Conservation (phyloP, 2,113 vertebrate species). For the Lethenteron reissneri region DNA sequence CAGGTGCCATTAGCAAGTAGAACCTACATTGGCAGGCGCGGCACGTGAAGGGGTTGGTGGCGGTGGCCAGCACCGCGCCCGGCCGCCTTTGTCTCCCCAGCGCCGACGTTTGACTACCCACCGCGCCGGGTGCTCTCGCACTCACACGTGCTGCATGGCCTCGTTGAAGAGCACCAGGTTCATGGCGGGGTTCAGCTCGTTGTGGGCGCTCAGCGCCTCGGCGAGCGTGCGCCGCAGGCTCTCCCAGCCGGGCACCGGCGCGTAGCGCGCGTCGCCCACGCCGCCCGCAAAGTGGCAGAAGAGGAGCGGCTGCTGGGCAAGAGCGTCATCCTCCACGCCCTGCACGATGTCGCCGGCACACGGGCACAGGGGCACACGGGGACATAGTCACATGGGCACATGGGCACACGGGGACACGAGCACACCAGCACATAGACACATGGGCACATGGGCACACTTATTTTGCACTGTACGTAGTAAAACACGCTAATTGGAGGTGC, state of each 20-base stretch:
- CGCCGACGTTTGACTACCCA: too few species aligned
- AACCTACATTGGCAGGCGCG: too few species aligned
- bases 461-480: neutral
- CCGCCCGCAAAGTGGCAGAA: conserved; percentile 33
- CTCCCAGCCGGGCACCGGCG: conserved; percentile 29
- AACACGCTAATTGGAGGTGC: too few species aligned
- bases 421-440: neutral
- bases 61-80: too few species aligned
- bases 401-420: too few species aligned
- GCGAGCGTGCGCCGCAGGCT: conserved; percentile 22
- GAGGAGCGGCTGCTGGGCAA: conserved; percentile 27
- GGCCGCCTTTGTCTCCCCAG: too few species aligned
- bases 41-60: too few species aligned
- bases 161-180: conserved; percentile 40
- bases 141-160: conserved; percentile 38
- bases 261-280: conserved; percentile 19
- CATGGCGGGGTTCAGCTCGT: conserved; percentile 31
- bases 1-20: too few species aligned
- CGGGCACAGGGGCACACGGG: too few species aligned
- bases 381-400: too few species aligned
- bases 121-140: conserved; percentile 6
- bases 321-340: conserved; percentile 21
- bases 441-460: neutral
- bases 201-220: conserved; percentile 34
- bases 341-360: conserved; percentile 12